These are phyloP conservation scores for Frankliniella fusca DNA, from an alignment of 2,888 invertebrate species.

Conservation along the genomic window DNA sequence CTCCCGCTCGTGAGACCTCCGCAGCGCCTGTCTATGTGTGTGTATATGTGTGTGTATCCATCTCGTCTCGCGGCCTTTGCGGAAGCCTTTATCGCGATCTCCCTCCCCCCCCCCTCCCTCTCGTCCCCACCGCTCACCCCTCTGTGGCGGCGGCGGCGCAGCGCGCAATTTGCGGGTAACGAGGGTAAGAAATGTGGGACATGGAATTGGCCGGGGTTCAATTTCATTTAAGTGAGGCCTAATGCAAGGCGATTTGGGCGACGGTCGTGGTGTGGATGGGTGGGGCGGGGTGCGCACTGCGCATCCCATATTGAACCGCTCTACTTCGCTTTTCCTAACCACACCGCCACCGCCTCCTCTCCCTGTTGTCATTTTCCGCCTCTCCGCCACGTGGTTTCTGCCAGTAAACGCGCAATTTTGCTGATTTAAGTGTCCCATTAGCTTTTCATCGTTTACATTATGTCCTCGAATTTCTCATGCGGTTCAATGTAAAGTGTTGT, in stretches of 20 bases:
- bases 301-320: neutral
- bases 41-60: conserved; percentile 8
- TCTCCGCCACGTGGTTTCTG: no score
- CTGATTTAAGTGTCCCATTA: no score
- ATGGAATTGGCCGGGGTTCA: conserved; percentile 19
- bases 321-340: no score
- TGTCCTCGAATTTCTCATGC: no score
- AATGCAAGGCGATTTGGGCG: neutral
- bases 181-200: conserved; percentile 26
- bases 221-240: conserved; percentile 22
- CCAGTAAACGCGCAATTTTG: no score
- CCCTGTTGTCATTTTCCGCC: no score
- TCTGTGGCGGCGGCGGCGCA: no score
- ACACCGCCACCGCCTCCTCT: no score
- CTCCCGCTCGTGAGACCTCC: no score
- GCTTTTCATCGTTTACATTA: no score
- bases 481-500: no score
- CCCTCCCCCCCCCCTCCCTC: neutral
- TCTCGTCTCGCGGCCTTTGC: conserved; percentile 18
- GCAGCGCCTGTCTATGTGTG: neutral
- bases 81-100: conserved; percentile 12
- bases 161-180: conserved; percentile 21
- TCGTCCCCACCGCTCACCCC: neutral
- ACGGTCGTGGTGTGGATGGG: neutral
- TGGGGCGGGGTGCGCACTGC: neutral